These are phyloP conservation scores for Cryptoblepharus egeriae DNA, from an alignment of 2,797 vertebrate genomes.

Conservation along the genomic window DNA sequence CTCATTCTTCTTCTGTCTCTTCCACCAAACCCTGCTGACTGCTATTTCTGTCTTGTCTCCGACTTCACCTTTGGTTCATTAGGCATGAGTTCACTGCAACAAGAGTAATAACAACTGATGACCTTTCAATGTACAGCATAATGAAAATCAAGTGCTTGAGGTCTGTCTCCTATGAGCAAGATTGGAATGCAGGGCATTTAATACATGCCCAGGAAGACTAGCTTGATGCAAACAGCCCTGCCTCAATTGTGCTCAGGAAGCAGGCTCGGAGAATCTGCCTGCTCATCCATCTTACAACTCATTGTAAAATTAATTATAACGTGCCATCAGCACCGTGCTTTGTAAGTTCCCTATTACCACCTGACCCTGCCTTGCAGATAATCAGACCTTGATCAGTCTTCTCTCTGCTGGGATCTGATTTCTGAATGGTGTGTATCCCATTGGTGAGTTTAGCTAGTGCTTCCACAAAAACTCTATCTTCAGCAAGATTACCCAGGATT, in stretches of 20 bases:
- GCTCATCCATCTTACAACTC: neutral
- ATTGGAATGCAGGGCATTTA: neutral
- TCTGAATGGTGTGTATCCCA: neutral
- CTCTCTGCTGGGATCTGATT: neutral
- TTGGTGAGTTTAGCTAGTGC: neutral
- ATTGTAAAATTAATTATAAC: neutral
- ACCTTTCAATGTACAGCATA: neutral
- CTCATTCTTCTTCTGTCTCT: too few species aligned
- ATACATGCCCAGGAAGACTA: neutral
- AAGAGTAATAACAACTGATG: neutral
- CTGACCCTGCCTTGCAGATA: neutral
- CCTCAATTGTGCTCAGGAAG: neutral
- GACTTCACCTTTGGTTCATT: neutral
- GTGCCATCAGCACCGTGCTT: neutral
- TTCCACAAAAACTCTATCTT: neutral
- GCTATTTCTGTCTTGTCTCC: too few species aligned
- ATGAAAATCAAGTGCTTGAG: neutral
- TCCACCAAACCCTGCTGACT: too few species aligned
- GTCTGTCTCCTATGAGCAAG: neutral
- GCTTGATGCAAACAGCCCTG: neutral
- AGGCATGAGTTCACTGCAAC: neutral
- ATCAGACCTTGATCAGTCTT: neutral
- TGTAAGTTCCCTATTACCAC: neutral
- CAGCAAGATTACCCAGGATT: slow-evolving; percentile 45
- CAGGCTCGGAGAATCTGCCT: neutral